phyloP scores from a whole-genome alignment of 2,888 invertebrate species.

The Fragum sueziense region DNA sequence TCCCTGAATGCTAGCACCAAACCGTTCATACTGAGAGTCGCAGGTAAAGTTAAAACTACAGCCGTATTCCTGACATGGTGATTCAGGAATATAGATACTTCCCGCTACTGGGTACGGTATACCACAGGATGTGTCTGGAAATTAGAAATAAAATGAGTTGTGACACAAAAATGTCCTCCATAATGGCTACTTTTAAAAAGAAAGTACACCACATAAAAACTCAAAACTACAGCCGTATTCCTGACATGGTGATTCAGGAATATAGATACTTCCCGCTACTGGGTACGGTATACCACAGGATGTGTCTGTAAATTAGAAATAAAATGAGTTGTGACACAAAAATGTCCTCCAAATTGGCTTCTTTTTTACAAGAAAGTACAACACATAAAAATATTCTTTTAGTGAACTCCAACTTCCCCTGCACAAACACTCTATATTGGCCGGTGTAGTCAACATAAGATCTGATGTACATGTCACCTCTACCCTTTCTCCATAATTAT shows the following conservation, averaged over 20 bases:
- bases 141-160: background rate
- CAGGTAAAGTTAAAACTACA: constrained; percentile 56
- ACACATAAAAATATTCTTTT: too few relatives aligned
- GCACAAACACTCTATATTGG: constrained; percentile 34
- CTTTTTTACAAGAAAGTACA: too few relatives aligned
- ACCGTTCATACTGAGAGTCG: constrained; percentile 11
- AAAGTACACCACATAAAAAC: constrained; percentile 56
- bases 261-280: constrained; percentile 47
- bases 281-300: constrained; percentile 49
- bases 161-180: too few relatives aligned
- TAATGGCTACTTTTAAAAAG: too few relatives aligned
- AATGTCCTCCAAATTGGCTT: too few relatives aligned
- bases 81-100: constrained; percentile 14
- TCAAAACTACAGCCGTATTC: constrained; percentile 42
- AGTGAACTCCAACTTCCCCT: constrained; percentile 42
- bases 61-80: constrained; percentile 29
- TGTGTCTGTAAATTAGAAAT: too few relatives aligned
- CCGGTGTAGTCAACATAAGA: constrained; percentile 20
- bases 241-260: constrained; percentile 16
- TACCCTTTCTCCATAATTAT: constrained; percentile 37
- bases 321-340: too few relatives aligned
- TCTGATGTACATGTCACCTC: constrained; percentile 34
- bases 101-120: constrained; percentile 47
- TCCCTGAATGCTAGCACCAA: constrained; percentile 30
- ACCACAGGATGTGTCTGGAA: constrained; percentile 53